phyloP scores from a whole-genome alignment of 2,797 vertebrate genomes.

The Microcaecilia unicolor region DNA sequence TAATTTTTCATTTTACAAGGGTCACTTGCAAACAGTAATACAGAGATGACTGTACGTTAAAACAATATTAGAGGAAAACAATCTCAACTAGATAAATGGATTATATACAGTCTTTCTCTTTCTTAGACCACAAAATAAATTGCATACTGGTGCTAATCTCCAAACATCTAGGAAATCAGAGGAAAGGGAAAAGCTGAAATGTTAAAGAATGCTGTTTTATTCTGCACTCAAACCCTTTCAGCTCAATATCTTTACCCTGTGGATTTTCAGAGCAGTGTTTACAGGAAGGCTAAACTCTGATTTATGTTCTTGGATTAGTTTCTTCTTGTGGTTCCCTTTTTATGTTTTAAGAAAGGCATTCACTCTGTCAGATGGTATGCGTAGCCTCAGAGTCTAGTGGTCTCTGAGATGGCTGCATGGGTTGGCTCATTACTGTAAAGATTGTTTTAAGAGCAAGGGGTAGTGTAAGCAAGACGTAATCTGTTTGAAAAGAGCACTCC shows the following conservation, averaged over 20 bases:
- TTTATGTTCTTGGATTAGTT: too few species aligned
- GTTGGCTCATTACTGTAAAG: conserved; percentile 8
- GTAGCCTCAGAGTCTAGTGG: neutral
- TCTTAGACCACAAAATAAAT: too few species aligned
- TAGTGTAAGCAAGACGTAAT: conserved; percentile 1
- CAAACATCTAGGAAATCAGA: neutral
- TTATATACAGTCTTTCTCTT: too few species aligned
- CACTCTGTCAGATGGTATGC: neutral
- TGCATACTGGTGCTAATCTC: neutral
- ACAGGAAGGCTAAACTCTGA: neutral
- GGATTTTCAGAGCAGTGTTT: neutral
- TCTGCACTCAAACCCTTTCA: neutral
- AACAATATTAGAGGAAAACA: too few species aligned
- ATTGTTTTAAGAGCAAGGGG: neutral
- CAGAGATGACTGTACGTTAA: too few species aligned
- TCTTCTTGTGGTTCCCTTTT: neutral
- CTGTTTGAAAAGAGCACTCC: conserved; percentile 3
- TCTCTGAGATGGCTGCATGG: conserved; percentile 1
- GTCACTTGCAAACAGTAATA: too few species aligned
- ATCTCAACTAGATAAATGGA: too few species aligned
- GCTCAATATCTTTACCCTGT: neutral
- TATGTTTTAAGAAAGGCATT: conserved; percentile 5
- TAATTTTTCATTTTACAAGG: too few species aligned
- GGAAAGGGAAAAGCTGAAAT: accelerated
- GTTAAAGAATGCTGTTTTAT: neutral